phyloP scores from a whole-genome alignment of 2,888 invertebrate species.

The Hypolimnas misippus region DNA sequence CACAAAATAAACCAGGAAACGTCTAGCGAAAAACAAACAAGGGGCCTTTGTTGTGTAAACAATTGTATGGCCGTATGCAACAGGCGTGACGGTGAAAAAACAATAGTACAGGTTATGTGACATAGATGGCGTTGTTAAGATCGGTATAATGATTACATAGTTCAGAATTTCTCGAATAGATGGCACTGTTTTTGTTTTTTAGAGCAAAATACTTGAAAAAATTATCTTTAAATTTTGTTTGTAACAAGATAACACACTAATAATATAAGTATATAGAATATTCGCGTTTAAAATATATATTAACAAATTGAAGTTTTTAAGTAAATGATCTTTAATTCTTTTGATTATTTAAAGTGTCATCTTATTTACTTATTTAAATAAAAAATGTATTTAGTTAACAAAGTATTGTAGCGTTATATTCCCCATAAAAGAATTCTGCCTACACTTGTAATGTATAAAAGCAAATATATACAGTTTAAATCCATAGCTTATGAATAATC shows the following conservation, averaged over 20 bases:
- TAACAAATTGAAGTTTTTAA: too few relatives aligned
- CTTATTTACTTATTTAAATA: too few relatives aligned
- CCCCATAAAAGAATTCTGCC: too few relatives aligned
- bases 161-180: slow-evolving; percentile 49
- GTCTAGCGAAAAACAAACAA: slow-evolving; percentile 85
- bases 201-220: too few relatives aligned
- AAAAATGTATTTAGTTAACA: too few relatives aligned
- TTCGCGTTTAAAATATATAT: too few relatives aligned
- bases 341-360: too few relatives aligned
- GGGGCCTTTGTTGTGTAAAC: slow-evolving; percentile 84
- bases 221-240: too few relatives aligned
- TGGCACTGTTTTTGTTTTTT: slow-evolving; percentile 39
- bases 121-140: slow-evolving; percentile 58
- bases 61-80: slow-evolving; percentile 76
- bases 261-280: too few relatives aligned
- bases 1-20: slow-evolving; percentile 84
- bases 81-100: slow-evolving; percentile 79
- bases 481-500: background rate
- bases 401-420: too few relatives aligned
- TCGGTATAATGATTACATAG: slow-evolving; percentile 16
- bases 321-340: too few relatives aligned
- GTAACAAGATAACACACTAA: too few relatives aligned
- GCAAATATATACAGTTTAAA: background rate
- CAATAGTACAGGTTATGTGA: slow-evolving; percentile 64
- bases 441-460: background rate